phyloP scores from a whole-genome alignment of 2,113 vertebrate species.

The Onychostruthus taczanowskii region DNA sequence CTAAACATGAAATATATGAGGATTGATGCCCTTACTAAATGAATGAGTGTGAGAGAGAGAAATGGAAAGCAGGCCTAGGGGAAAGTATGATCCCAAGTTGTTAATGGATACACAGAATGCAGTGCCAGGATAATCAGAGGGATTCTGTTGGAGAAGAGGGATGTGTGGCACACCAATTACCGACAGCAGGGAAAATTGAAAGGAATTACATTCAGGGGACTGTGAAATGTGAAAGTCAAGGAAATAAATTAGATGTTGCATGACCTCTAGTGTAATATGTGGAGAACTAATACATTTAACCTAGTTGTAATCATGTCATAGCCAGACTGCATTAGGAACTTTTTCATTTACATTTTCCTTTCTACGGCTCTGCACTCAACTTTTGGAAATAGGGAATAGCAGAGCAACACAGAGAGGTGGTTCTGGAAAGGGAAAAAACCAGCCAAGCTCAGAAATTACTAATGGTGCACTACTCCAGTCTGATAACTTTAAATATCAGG shows the following conservation, averaged over 20 bases:
- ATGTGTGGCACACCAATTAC: slow-evolving; percentile 43
- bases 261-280: slow-evolving; percentile 53
- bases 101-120: not conserved
- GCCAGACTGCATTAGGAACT: slow-evolving; percentile 21
- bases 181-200: slow-evolving; percentile 46
- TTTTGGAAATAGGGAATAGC: not conserved
- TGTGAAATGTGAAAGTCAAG: slow-evolving; percentile 56
- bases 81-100: slow-evolving; percentile 4
- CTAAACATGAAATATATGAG: not conserved
- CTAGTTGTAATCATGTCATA: slow-evolving; percentile 41
- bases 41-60: not conserved
- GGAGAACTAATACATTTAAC: slow-evolving; percentile 50
- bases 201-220: slow-evolving; percentile 49
- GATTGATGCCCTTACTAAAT: slow-evolving; percentile 33
- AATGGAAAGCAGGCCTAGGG: not conserved
- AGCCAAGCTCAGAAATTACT: not conserved
- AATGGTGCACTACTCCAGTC: not conserved
- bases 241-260: slow-evolving; percentile 52
- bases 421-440: not conserved
- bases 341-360: slow-evolving; percentile 31
- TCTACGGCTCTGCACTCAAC: not conserved
- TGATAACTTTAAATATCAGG: not conserved
- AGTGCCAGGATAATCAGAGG: not conserved
- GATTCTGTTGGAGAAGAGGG: slow-evolving; percentile 18
- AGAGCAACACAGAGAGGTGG: not conserved